Conservation (phyloP, 1,140 invertebrate species). For the Apis mellifera region Amel_HAv3.1 CM009935.2:7732001-7732500, state of each 20-base stretch:
- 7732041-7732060: background rate
- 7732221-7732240: background rate
- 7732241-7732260: slow-evolving; percentile 4
- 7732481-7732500: background rate
- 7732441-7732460: background rate
- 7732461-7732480: slow-evolving; percentile 15
- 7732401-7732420: slow-evolving; percentile 54
- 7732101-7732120: slow-evolving; percentile 82
- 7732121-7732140: slow-evolving; percentile 81
- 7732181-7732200: slow-evolving; percentile 80
- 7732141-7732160: slow-evolving; percentile 83
- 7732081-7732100: slow-evolving; percentile 81
- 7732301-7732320: slow-evolving; percentile 37
- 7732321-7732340: slow-evolving; percentile 25
- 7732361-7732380: slow-evolving; percentile 5
- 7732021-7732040: slow-evolving; percentile 5
- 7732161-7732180: slow-evolving; percentile 83
- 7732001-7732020: slow-evolving; percentile 10
- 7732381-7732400: slow-evolving; percentile 47
- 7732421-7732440: slow-evolving; percentile 21
- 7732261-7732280: background rate
- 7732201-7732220: slow-evolving; percentile 33
- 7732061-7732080: slow-evolving; percentile 80
- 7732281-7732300: too few species aligned
- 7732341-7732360: slow-evolving; percentile 16